These are phyloP conservation scores for Bombus waltoni DNA, from an alignment of 1,140 invertebrate genomes.

Conservation along the genomic window DNA sequence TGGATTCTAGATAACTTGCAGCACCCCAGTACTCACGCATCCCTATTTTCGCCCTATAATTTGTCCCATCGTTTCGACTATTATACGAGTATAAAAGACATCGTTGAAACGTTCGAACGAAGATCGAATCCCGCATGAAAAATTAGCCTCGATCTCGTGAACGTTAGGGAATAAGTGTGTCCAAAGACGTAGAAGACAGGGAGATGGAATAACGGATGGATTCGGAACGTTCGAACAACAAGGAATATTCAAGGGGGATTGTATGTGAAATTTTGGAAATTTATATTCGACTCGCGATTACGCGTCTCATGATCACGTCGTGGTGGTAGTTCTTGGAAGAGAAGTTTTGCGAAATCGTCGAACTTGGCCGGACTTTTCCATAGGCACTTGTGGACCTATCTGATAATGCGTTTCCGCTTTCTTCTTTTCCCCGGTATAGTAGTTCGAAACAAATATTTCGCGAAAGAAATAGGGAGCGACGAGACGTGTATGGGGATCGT, in stretches of 20 bases:
- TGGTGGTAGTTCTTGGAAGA: neutral
- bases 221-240: neutral
- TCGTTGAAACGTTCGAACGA: conserved; percentile 25
- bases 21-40: neutral
- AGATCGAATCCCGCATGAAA: conserved; percentile 35
- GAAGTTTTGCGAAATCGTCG: neutral
- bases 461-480: conserved; percentile 3
- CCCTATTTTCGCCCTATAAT: conserved; percentile 7
- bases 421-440: too few species aligned
- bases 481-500: conserved; percentile 1
- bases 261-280: conserved; percentile 9
- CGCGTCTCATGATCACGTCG: conserved; percentile 38
- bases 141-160: conserved; percentile 6
- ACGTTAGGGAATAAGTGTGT: neutral
- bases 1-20: too few species aligned
- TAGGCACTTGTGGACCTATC: neutral
- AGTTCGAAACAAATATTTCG: conserved; percentile 33
- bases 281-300: conserved; percentile 47
- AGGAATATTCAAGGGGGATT: conserved; percentile 1
- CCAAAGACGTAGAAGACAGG: neutral
- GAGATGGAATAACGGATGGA: conserved; percentile 27
- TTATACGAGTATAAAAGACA: neutral
- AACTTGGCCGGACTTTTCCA: neutral
- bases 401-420: conserved; percentile 15
- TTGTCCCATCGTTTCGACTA: neutral